Base-by-base conservation (phyloP, 2,888 invertebrate species). In the Ophion ventricosus region DNA sequence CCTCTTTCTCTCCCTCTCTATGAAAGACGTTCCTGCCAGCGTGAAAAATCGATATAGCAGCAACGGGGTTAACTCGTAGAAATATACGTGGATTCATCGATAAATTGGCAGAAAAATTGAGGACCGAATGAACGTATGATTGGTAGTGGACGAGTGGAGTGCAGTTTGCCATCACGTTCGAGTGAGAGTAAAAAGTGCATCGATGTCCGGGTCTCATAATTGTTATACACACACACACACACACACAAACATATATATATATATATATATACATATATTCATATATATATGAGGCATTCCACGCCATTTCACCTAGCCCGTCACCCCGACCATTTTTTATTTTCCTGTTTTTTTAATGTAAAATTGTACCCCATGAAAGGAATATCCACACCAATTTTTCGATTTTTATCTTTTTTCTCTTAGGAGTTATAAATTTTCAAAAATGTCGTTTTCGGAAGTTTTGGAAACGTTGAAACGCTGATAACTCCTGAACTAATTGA, bases 71-170 rank as follows among this genome's bases (percentile, higher is more conserved):
- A 78, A 81, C 64, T 77, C 74, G 78, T 67, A 61, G 66, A 81
- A 75, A 78, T 78, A 81, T 73, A 83, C 70, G 66, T 40, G 56
- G 26, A 61, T 76, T 82, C 67, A 56, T 67, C 59, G 70, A 78
- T 69, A 75, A 81, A 84, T 79, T 63, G 61, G 20, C 77, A 76
- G 57, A 74, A 40, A 80, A 77, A 77, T 80, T 57, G 73, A 69
- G 73, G 35, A 63, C 20, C 35, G 66, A 40, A 69, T 35, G 76
- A 70, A 76, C n/a, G 79, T 56, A 59, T 59, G 66, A 80, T 72
- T 76, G 73, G 59, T 35, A 26, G 49, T 35, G 76, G 29, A 20
- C 29, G 63, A 59, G 35, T 29, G n/a, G 56, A 78, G 67, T 57
- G 74, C 57, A 80, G 26, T 57, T 56, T 35, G 43, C 54, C 57